Conservation (phyloP, 1,140 invertebrate species). For the Heliconius himera region DNA sequence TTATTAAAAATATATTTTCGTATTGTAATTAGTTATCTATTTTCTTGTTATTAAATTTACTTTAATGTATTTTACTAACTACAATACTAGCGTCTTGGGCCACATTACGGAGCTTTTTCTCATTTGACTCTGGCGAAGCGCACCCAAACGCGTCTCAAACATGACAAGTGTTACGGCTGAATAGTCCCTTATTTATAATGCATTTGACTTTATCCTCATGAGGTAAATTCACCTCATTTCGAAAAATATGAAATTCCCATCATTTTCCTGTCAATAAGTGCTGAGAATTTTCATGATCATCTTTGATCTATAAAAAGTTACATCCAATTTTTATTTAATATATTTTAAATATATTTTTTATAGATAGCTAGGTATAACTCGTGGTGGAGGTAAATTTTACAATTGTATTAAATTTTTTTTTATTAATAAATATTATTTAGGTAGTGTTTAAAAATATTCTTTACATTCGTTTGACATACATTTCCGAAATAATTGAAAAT, state of each 20-base stretch:
- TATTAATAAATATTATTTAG: too few species aligned
- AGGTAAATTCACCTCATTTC: background rate
- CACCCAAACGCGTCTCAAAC: background rate
- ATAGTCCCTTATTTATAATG: background rate
- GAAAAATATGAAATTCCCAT: background rate
- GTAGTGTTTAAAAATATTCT: too few species aligned
- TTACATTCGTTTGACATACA: too few species aligned
- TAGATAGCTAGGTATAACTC: too few species aligned
- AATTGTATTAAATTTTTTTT: too few species aligned
- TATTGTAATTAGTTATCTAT: background rate
- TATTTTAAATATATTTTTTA: too few species aligned
- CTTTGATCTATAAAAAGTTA: too few species aligned
- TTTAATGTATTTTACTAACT: background rate
- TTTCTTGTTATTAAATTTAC: background rate
- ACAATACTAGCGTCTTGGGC: background rate
- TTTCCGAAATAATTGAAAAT: too few species aligned
- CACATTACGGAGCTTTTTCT: background rate
- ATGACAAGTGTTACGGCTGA: background rate
- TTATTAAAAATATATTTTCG: background rate
- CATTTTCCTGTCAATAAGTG: background rate
- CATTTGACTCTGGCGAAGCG: slow-evolving; percentile 5
- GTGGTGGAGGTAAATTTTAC: too few species aligned
- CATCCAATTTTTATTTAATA: too few species aligned
- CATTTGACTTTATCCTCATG: slow-evolving; percentile 2
- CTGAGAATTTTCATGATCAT: too few species aligned